Percentiles rank a stretch among this genome's conserved stretches.
Conservation (phyloP, 2,888 invertebrate genomes). For the Slavum lentiscoides region DNA sequence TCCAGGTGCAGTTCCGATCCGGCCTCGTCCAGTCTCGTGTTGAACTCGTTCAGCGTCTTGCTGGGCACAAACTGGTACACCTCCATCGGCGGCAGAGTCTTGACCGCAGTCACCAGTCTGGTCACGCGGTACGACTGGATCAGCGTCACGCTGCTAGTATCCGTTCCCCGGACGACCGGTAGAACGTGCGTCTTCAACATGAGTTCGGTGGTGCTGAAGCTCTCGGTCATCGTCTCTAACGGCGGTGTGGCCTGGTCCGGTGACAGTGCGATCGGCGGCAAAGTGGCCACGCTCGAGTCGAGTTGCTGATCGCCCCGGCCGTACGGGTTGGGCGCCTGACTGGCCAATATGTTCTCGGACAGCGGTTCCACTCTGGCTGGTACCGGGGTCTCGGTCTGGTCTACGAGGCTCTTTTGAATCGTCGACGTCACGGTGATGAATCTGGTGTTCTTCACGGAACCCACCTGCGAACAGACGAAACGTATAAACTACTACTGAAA, state of each 20-base stretch:
- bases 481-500: background rate
- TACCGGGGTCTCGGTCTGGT: constrained; percentile 58
- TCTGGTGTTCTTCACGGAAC: constrained; percentile 82
- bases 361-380: constrained; percentile 69
- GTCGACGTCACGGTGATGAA: constrained; percentile 87
- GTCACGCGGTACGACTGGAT: constrained; percentile 88
- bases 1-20: constrained; percentile 85
- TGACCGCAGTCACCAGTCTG: constrained; percentile 84
- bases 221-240: constrained; percentile 84
- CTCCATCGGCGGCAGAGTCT: constrained; percentile 85
- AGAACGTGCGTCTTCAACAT: constrained; percentile 86
- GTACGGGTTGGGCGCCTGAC: constrained; percentile 73
- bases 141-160: constrained; percentile 78
- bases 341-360: constrained; percentile 84
- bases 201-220: constrained; percentile 86
- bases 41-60: constrained; percentile 85
- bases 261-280: constrained; percentile 77
- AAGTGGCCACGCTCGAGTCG: constrained; percentile 78
- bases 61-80: constrained; percentile 84
- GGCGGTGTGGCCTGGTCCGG: constrained; percentile 79
- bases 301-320: constrained; percentile 71
- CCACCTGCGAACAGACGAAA: constrained; percentile 68
- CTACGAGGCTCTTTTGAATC: constrained; percentile 72
- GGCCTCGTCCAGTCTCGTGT: constrained; percentile 83
- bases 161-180: constrained; percentile 76